These are phyloP conservation scores for Holacanthella duospinosa DNA, from an alignment of 2,888 invertebrate genomes.

Conservation along the genomic window DNA sequence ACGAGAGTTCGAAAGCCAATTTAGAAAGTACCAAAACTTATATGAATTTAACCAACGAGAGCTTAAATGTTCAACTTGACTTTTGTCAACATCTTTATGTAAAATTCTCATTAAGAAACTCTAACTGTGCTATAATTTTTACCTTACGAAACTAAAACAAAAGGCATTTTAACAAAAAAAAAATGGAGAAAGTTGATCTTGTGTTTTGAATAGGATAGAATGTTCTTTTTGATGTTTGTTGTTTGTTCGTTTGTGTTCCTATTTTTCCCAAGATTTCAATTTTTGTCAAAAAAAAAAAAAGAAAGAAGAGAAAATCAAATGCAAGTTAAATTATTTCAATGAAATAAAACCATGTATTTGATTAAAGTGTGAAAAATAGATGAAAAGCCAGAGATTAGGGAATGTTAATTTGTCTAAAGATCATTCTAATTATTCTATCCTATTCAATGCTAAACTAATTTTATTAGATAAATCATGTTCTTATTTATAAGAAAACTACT, in stretches of 20 bases:
- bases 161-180: background rate
- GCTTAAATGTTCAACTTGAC: background rate
- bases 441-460: background rate
- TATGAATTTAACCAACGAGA: background rate
- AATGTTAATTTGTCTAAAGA: conserved; percentile 6
- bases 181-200: background rate
- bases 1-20: background rate
- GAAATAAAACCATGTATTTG: background rate
- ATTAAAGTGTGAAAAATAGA: background rate
- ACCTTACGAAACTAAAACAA: too few relatives aligned
- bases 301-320: background rate
- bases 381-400: background rate
- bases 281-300: background rate
- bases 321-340: background rate
- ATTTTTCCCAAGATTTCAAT: background rate
- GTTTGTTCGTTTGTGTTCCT: background rate
- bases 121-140: background rate
- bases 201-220: conserved; percentile 6
- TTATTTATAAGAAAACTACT: too few relatives aligned
- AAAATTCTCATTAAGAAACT: background rate
- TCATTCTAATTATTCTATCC: conserved; percentile 6
- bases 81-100: background rate
- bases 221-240: background rate
- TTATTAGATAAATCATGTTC: too few relatives aligned
- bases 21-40: background rate